Evolutionary conservation across 2,113 vertebrate genomes (phyloP).

Genomic region (Strigops habroptila): DNA sequence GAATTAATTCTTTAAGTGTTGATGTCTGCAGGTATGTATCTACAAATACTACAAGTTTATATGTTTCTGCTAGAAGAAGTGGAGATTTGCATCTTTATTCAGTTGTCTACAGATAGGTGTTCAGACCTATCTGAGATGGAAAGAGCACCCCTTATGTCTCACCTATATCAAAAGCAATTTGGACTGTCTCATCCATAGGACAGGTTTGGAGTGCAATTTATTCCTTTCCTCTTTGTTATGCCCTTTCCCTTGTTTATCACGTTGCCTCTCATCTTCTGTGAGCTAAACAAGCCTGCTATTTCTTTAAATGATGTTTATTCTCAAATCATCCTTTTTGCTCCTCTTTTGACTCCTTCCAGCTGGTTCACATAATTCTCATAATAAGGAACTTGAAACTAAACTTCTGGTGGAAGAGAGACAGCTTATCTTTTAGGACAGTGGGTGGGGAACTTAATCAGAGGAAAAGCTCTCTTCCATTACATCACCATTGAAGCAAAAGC

Average conservation of each 20-base stretch:
- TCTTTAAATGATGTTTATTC: neutral
- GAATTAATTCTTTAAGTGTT: neutral
- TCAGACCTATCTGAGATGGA: neutral
- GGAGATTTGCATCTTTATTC: neutral
- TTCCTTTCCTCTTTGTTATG: neutral
- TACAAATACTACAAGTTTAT: neutral
- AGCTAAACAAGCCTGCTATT: neutral
- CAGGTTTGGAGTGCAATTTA: neutral
- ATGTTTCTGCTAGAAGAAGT: neutral
- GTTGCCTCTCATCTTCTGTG: neutral
- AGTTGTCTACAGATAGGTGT: neutral
- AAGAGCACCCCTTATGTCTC: neutral
- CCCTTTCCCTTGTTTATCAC: neutral
- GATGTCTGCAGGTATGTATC: neutral
- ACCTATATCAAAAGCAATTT: neutral
- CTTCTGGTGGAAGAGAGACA: neutral
- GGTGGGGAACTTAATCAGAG: neutral
- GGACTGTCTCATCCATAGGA: neutral
- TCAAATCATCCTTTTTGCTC: neutral
- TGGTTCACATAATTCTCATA: neutral
- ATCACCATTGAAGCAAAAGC: neutral
- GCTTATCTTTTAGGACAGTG: neutral
- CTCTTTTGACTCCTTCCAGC: neutral
- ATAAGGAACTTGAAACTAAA: conserved; percentile 39
- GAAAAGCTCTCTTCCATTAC: neutral